Evolutionary conservation across 2,888 invertebrate species (phyloP).

Genomic region (Gryllus longicercus): DNA sequence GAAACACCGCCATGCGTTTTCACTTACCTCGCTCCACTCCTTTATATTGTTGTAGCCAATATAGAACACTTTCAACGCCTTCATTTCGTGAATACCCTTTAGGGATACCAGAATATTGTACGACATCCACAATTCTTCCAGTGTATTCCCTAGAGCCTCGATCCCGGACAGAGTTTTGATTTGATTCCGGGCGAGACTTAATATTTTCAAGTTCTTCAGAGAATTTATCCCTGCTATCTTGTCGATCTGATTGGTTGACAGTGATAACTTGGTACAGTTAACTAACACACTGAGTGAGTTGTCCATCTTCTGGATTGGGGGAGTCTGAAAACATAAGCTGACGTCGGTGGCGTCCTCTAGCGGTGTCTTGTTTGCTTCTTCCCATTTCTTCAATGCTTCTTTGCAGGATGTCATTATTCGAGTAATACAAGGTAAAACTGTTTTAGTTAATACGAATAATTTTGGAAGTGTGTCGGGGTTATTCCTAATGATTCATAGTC

Average conservation of each 20-base stretch:
- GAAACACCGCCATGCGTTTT: too few relatives aligned
- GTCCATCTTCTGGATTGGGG: not conserved
- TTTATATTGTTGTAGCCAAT: not conserved
- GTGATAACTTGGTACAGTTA: not conserved
- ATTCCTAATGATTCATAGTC: too few relatives aligned
- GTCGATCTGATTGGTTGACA: not conserved
- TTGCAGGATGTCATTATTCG: not conserved
- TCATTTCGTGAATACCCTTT: not conserved
- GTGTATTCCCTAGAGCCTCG: not conserved
- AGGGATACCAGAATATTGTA: not conserved
- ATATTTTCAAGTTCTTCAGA: not conserved
- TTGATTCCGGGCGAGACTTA: not conserved
- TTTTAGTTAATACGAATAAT: too few relatives aligned
- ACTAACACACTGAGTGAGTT: not conserved
- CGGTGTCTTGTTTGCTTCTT: not conserved
- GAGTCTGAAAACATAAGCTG: not conserved
- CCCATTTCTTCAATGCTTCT: not conserved
- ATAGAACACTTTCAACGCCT: not conserved
- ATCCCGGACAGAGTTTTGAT: not conserved
- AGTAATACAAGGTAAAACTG: too few relatives aligned
- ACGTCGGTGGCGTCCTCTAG: not conserved
- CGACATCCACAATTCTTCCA: constrained; percentile 11
- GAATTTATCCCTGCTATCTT: not conserved
- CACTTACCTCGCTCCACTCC: not conserved
- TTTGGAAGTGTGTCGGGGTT: too few relatives aligned